Percentiles rank a stretch among this genome's conserved stretches.
phyloP scores from a whole-genome alignment of 2,888 invertebrate genomes.

The Aproaerema taeniolella region DNA sequence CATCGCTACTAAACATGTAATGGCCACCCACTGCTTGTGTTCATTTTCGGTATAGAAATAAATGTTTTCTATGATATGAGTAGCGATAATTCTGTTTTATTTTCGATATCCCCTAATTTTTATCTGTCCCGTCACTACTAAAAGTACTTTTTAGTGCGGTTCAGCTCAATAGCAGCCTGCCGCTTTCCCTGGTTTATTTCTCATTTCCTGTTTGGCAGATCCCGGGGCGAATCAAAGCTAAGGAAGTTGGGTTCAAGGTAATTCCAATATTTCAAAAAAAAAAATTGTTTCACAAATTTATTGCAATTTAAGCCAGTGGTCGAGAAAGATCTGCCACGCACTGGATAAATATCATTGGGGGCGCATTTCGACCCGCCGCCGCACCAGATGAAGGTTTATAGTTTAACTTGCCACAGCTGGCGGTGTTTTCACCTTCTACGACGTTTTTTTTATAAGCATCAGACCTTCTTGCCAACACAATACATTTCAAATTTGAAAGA shows the following conservation, averaged over 20 bases:
- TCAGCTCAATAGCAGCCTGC: constrained; percentile 23
- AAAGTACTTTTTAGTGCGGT: constrained; percentile 27
- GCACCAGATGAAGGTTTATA: constrained; percentile 14
- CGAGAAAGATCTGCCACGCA: constrained; percentile 2
- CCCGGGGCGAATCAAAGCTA: constrained; percentile 14
- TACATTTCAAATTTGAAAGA: no score
- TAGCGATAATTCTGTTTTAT: not conserved
- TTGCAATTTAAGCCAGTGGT: constrained; percentile 15
- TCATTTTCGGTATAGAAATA: no score
- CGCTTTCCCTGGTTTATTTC: constrained; percentile 20
- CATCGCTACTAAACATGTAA: no score
- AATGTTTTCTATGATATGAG: no score
- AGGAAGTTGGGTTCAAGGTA: constrained; percentile 14
- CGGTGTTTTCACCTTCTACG: no score
- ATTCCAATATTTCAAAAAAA: constrained; percentile 19
- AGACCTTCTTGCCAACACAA: no score
- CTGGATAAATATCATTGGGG: constrained; percentile 17
- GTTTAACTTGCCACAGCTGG: constrained; percentile 14
- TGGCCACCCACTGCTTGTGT: no score
- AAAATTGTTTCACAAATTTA: constrained; percentile 10
- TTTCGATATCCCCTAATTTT: constrained; percentile 21
- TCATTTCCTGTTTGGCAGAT: constrained; percentile 23
- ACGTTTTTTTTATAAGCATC: no score
- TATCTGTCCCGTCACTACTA: constrained; percentile 25
- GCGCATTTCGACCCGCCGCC: constrained; percentile 18